Conservation (phyloP, 2,797 vertebrate species). For the Petrocephalus sullivani region DNA sequence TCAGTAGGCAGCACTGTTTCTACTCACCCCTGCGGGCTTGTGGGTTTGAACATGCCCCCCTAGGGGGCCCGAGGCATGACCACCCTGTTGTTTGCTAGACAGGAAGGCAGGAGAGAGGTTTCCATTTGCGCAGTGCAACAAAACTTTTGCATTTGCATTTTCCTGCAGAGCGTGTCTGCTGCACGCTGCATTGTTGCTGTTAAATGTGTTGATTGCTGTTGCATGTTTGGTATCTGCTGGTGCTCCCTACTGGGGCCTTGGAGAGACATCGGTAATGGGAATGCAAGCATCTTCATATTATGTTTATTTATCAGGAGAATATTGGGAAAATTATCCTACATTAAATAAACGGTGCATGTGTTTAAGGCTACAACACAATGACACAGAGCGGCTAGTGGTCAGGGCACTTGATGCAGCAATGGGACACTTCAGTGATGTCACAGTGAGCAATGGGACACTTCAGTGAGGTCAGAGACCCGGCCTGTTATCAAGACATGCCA, state of each 20-base stretch:
- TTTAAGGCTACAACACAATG: not conserved
- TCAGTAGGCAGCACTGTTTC: not conserved
- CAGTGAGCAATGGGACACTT: not conserved
- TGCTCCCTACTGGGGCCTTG: not conserved
- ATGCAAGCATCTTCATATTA: not conserved
- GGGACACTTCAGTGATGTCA: not conserved
- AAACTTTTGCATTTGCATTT: constrained; percentile 10
- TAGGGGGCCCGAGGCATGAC: not conserved
- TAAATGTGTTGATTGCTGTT: not conserved
- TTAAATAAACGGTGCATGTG: not conserved
- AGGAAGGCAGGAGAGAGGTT: not conserved
- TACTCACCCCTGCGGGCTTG: not conserved
- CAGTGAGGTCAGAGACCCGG: not conserved
- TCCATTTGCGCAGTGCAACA: not conserved
- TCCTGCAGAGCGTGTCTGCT: not conserved
- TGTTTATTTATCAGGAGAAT: not conserved
- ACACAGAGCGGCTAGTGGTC: not conserved
- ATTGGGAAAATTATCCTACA: not conserved
- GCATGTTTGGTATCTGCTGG: not conserved
- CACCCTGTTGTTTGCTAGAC: not conserved
- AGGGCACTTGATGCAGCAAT: not conserved
- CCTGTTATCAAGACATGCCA: not conserved
- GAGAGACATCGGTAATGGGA: not conserved
- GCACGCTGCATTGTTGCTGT: not conserved
- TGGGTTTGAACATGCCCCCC: not conserved